Evolutionary conservation across 1,140 invertebrate genomes (phyloP).

Genomic region (Drosophila bipectinata): DNA sequence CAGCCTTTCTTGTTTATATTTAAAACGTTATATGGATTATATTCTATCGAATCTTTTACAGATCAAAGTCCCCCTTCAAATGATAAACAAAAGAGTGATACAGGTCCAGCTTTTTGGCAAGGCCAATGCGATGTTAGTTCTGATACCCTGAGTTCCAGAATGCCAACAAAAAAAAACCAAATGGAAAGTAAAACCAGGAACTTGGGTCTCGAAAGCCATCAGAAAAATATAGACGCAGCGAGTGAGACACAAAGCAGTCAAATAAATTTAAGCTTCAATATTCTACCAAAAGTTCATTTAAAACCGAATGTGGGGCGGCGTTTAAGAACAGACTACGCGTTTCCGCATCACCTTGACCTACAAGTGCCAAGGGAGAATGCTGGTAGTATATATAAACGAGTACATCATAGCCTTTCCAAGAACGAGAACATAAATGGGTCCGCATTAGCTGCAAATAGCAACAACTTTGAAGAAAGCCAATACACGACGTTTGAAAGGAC

Average conservation of each 20-base stretch:
- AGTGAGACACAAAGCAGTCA: slow-evolving; percentile 43
- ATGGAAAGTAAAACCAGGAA: background rate
- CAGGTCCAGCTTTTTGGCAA: slow-evolving; percentile 52
- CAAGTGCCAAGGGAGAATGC: slow-evolving; percentile 23
- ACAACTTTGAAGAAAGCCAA: slow-evolving; percentile 28
- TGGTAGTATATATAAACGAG: slow-evolving; percentile 7
- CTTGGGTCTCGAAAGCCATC: slow-evolving; percentile 8
- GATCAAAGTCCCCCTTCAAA: slow-evolving; percentile 35
- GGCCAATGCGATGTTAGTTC: slow-evolving; percentile 84
- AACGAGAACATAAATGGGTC: slow-evolving; percentile 11
- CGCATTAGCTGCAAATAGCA: slow-evolving; percentile 10
- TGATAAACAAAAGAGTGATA: slow-evolving; percentile 43
- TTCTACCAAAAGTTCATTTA: slow-evolving; percentile 68
- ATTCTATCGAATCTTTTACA: slow-evolving; percentile 7
- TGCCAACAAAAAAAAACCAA: slow-evolving; percentile 21
- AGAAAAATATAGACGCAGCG: slow-evolving; percentile 8
- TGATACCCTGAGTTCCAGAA: slow-evolving; percentile 83
- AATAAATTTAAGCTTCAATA: slow-evolving; percentile 59
- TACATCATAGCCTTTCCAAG: slow-evolving; percentile 5
- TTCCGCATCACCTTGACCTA: slow-evolving; percentile 45
- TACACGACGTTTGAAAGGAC: slow-evolving; percentile 41
- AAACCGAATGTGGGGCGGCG: slow-evolving; percentile 40
- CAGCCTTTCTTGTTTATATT: background rate
- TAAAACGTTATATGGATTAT: background rate
- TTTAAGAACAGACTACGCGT: slow-evolving; percentile 13